Base-by-base conservation (phyloP, 2,797 vertebrate species). In the Hydrolagus colliei region DNA sequence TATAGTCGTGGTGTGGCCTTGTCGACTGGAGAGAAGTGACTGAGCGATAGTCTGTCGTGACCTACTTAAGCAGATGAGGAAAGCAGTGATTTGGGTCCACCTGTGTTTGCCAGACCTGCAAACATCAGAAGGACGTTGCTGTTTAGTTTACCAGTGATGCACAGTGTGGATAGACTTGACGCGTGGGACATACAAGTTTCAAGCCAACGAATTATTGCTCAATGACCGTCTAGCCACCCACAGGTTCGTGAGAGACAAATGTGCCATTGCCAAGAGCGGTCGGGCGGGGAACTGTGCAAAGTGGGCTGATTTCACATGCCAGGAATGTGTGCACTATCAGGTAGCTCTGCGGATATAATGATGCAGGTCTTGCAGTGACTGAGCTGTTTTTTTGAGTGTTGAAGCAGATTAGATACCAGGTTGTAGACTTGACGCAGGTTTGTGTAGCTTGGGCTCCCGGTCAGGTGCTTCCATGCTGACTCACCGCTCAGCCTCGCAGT, bases 171-270 rank as follows among this genome's bases (percentile, higher is more conserved):
- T 18, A 72, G 12, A 72, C 41, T 72, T 14, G 52, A 22, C 22
- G 78, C 10, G 11, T 67, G 22, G 14, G 63, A 18, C 67, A 67
- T 71, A 52, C 72, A 9, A 72, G 32, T 18, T 72, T 65, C 52
- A 20, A 73, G 13, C 59, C 61, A 59, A 73, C 59, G 59, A 35
- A 18, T 71, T 20, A 22, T 18, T 52, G 27, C 22, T 12, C 62
- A 61, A 18, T 82, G 2, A 8, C 32, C 20, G 14, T 22, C 73
- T 12, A 65, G 52, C 12, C 52, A 79, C 18, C 41, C 52, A 61
- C 61, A 22, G 1, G 20, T 10, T 87, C 18, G 82, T 85, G 85
- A 87, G 87, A 85, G 86, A 75, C 67, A 68, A 27, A n/a, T 9
- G 7, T 59, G 22, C 27, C 9, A 12, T 14, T 76, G 52, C 20